Percentiles rank a stretch among this genome's conserved stretches.
phyloP scores from a whole-genome alignment of 2,113 vertebrate genomes.

The Asarcornis scutulata region DNA sequence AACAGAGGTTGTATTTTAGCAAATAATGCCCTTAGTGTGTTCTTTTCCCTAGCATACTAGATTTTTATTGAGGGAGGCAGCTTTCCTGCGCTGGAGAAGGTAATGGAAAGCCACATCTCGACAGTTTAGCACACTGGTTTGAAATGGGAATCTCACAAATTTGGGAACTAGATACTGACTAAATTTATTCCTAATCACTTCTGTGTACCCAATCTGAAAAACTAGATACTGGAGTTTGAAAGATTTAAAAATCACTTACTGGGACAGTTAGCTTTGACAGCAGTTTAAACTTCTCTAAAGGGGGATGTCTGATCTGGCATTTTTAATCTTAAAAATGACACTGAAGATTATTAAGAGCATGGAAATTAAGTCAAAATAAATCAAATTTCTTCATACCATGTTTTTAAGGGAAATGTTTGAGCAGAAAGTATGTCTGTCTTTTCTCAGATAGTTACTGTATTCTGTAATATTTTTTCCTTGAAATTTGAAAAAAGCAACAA shows the following conservation, averaged over 20 bases:
- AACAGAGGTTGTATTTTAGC: not conserved
- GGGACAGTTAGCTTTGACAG: not conserved
- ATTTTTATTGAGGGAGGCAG: not conserved
- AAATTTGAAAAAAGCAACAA: not conserved
- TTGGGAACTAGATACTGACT: not conserved
- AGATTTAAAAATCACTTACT: not conserved
- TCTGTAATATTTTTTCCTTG: not conserved
- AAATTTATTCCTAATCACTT: not conserved
- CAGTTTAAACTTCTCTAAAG: not conserved
- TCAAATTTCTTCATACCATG: not conserved
- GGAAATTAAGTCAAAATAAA: not conserved
- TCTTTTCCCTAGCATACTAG: accelerated
- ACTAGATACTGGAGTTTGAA: too few species aligned
- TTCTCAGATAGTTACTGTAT: not conserved
- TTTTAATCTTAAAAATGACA: not conserved
- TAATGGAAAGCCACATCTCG: not conserved
- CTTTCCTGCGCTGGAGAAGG: not conserved
- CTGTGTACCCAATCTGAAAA: not conserved
- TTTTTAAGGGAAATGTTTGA: not conserved
- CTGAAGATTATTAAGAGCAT: not conserved
- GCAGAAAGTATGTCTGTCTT: not conserved
- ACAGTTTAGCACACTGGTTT: not conserved
- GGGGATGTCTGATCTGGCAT: not conserved
- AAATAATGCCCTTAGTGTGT: too few species aligned
- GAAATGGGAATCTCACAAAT: not conserved